Evolutionary conservation across 2,888 invertebrate species (phyloP).

Genomic region (Sabatieria punctata): DNA sequence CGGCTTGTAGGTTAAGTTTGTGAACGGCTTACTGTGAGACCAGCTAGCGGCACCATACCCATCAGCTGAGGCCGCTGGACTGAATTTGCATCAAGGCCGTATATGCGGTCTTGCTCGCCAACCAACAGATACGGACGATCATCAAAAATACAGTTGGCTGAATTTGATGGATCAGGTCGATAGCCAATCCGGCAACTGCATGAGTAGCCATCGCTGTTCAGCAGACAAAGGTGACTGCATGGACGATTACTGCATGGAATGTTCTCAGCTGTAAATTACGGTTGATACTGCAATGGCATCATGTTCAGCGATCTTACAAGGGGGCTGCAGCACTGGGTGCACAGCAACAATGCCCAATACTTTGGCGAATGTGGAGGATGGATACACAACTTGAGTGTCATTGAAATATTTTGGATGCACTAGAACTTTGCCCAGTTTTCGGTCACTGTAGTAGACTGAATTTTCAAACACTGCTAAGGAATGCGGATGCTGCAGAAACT

Average conservation of each 20-base stretch:
- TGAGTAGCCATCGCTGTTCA: too few species aligned
- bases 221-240: not conserved
- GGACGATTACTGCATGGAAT: conserved; percentile 23
- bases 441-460: conserved; percentile 86
- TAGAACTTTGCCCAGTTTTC: conserved; percentile 43
- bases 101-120: not conserved
- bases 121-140: too few species aligned
- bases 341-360: conserved; percentile 86
- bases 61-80: not conserved
- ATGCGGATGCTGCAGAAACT: conserved; percentile 86
- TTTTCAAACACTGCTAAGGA: conserved; percentile 87
- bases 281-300: too few species aligned
- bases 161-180: too few species aligned
- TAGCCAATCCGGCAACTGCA: too few species aligned
- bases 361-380: conserved; percentile 74
- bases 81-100: not conserved
- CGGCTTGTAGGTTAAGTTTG: too few species aligned
- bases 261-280: too few species aligned
- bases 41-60: conserved; percentile 1
- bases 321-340: conserved; percentile 78
- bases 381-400: conserved; percentile 27
- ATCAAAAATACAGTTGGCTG: too few species aligned
- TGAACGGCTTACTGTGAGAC: too few species aligned
- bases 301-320: too few species aligned
- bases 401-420: conserved; percentile 30